A percentile compares a stretch with the other conserved stretches of the same genome.
phyloP scores from a whole-genome alignment of 1,140 invertebrate species.

The Diuraphis noxia region DNA sequence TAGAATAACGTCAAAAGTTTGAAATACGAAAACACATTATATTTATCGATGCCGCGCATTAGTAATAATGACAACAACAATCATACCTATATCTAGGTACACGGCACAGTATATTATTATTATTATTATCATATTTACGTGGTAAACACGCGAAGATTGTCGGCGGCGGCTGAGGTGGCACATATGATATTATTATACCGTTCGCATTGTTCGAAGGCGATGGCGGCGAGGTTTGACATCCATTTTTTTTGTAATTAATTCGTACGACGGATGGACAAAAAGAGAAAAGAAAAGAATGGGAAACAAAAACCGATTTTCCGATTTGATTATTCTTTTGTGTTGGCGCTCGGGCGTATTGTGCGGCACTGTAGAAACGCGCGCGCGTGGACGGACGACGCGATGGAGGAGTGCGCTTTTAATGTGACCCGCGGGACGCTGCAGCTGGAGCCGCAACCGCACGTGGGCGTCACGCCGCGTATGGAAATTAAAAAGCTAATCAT shows the following conservation, averaged over 20 bases:
- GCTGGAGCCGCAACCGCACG: neutral
- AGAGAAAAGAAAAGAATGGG: neutral
- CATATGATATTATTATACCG: neutral
- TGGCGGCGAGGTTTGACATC: neutral
- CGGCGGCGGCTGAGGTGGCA: neutral
- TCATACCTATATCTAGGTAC: neutral
- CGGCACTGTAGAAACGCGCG: neutral
- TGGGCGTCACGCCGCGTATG: conserved; percentile 34
- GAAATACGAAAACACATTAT: neutral
- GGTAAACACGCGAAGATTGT: neutral
- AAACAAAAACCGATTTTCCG: conserved; percentile 12
- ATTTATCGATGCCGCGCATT: neutral
- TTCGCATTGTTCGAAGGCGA: neutral
- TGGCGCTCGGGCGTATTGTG: neutral
- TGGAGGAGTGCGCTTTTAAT: neutral
- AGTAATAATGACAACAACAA: neutral
- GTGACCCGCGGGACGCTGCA: conserved; percentile 19
- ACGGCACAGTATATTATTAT: neutral
- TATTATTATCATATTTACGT: neutral
- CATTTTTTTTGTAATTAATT: neutral
- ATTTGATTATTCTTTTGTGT: conserved; percentile 31
- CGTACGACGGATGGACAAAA: neutral
- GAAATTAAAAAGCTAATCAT: conserved; percentile 34
- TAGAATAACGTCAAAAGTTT: neutral
- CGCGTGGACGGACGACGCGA: neutral